Evolutionary conservation across 2,888 invertebrate genomes (phyloP).

Genomic region (Horisme vitalbata): DNA sequence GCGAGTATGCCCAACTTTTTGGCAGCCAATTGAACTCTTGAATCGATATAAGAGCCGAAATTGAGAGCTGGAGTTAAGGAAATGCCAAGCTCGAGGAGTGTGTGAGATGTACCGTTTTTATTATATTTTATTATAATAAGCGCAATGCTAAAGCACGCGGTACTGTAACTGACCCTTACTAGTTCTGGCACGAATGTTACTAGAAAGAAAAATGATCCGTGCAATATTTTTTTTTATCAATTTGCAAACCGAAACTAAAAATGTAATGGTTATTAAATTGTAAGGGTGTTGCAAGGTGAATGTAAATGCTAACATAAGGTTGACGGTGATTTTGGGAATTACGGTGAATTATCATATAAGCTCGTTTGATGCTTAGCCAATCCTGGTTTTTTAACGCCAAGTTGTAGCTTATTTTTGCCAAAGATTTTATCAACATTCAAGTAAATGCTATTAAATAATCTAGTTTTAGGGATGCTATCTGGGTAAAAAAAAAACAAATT

Average conservation of each 20-base stretch:
- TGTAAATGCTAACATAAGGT: conserved; percentile 46
- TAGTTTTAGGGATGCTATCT: too few species aligned
- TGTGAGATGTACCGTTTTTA: too few species aligned
- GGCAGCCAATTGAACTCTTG: too few species aligned
- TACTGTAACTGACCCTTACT: conserved; percentile 25
- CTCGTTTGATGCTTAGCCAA: not conserved
- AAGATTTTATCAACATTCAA: too few species aligned
- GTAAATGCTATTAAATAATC: too few species aligned
- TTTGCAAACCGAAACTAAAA: conserved; percentile 46
- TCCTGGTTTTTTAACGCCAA: conserved; percentile 26
- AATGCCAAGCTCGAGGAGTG: too few species aligned
- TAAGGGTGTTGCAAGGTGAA: conserved; percentile 71
- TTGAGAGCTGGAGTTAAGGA: too few species aligned
- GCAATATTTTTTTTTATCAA: conserved; percentile 66
- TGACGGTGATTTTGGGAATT: conserved; percentile 43
- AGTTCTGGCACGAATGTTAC: conserved; percentile 55
- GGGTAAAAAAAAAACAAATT: too few species aligned
- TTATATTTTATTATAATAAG: too few species aligned
- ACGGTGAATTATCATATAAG: conserved; percentile 9
- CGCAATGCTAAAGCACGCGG: conserved; percentile 4
- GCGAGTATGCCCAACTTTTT: too few species aligned
- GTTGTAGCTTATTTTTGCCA: too few species aligned
- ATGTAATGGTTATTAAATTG: conserved; percentile 25
- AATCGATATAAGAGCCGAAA: too few species aligned
- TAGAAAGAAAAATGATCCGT: conserved; percentile 54